Conservation (phyloP, 2,113 vertebrate genomes). For the Ictalurus furcatus region DNA sequence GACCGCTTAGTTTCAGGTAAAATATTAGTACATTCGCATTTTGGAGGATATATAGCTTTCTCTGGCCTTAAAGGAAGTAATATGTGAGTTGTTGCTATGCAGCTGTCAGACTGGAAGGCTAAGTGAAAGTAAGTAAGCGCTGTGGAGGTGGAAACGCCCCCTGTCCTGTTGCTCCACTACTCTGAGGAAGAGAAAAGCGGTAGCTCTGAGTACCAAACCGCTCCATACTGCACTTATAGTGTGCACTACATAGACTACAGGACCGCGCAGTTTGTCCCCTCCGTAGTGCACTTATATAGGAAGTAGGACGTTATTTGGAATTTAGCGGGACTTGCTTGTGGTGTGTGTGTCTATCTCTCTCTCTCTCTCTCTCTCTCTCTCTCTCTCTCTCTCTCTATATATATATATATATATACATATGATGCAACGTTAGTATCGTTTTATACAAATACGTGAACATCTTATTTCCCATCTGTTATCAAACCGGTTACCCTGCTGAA, state of each 20-base stretch:
- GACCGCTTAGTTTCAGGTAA: no score
- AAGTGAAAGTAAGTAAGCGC: constrained; percentile 10
- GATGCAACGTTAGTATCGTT: neutral
- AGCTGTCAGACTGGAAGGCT: neutral
- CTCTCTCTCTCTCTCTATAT: no score
- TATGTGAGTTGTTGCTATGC: neutral
- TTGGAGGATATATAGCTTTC: neutral
- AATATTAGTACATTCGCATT: neutral
- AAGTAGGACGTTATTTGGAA: neutral
- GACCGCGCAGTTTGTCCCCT: neutral
- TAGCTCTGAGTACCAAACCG: neutral
- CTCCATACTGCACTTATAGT: neutral
- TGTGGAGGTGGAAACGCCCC: constrained; percentile 24
- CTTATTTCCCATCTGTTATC: no score
- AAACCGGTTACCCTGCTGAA: no score
- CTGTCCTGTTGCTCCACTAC: neutral
- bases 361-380: no score
- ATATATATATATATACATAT: neutral
- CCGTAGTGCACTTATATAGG: neutral
- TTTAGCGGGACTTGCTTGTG: neutral
- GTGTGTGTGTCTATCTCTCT: neutral
- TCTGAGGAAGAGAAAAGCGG: neutral
- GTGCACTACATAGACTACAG: neutral
- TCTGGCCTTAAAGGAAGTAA: neutral
- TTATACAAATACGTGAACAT: neutral